These are phyloP conservation scores for Brachyptera risi DNA, from an alignment of 2,888 invertebrate genomes.

Conservation along the genomic window DNA sequence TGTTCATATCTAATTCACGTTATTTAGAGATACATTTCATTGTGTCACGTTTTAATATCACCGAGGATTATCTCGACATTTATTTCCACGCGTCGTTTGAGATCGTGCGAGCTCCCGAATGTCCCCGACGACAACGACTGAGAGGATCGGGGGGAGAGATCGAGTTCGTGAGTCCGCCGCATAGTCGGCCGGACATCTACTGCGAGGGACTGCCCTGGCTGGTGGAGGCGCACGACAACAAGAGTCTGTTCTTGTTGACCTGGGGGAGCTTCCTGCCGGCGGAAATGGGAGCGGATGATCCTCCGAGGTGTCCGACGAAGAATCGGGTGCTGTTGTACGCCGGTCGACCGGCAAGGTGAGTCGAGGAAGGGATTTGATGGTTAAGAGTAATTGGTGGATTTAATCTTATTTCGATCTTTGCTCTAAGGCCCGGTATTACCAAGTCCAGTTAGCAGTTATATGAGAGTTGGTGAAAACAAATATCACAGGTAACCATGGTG, in stretches of 20 bases:
- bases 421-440: too few species aligned
- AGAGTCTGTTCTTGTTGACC: slow-evolving; percentile 74
- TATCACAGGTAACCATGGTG: too few species aligned
- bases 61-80: slow-evolving; percentile 77
- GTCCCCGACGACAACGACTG: slow-evolving; percentile 59
- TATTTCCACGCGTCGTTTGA: slow-evolving; percentile 72
- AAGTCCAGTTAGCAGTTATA: too few species aligned
- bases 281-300: slow-evolving; percentile 52
- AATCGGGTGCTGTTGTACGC: slow-evolving; percentile 80
- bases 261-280: slow-evolving; percentile 74
- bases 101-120: slow-evolving; percentile 59
- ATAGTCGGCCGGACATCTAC: slow-evolving; percentile 57
- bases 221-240: slow-evolving; percentile 72
- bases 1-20: slow-evolving; percentile 61
- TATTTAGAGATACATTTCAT: slow-evolving; percentile 73
- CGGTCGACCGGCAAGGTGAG: slow-evolving; percentile 53
- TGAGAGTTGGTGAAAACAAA: too few species aligned
- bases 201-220: slow-evolving; percentile 77
- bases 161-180: slow-evolving; percentile 59
- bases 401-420: too few species aligned
- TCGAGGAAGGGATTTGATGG: neutral
- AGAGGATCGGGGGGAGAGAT: slow-evolving; percentile 47
- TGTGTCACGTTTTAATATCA: slow-evolving; percentile 66
- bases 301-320: slow-evolving; percentile 66
- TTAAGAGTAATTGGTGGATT: too few species aligned